Percentiles rank a stretch among this genome's conserved stretches.
phyloP scores from a whole-genome alignment of 2,113 vertebrate genomes.

The Microtus oregoni region DNA sequence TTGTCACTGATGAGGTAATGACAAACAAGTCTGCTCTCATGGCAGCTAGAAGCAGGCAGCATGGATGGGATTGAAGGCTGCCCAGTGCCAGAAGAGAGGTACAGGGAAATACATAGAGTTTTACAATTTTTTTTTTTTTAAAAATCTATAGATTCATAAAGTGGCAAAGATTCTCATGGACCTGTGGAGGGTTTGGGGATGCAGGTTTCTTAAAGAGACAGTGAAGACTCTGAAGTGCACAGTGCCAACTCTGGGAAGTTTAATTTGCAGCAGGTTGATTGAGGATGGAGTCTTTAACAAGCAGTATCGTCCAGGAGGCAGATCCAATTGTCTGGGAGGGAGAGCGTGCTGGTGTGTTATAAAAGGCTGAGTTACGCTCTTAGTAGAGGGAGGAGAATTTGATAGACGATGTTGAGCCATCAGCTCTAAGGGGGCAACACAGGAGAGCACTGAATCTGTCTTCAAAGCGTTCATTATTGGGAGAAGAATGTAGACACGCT shows the following conservation, averaged over 20 bases:
- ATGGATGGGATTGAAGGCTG: neutral
- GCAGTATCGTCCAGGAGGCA: neutral
- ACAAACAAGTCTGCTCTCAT: neutral
- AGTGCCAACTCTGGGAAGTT: neutral
- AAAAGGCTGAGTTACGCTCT: neutral
- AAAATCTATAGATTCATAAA: neutral
- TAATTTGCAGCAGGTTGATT: neutral
- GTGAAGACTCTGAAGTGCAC: neutral
- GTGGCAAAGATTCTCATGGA: neutral
- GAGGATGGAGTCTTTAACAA: neutral
- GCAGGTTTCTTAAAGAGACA: slow-evolving; percentile 21
- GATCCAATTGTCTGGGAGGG: neutral
- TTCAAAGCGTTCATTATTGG: neutral
- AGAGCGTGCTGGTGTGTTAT: neutral
- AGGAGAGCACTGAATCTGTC: neutral
- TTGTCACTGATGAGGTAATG: neutral
- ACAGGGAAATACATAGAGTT: neutral
- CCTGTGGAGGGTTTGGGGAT: neutral
- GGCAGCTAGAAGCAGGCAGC: neutral
- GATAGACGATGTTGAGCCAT: neutral
- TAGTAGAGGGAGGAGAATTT: neutral
- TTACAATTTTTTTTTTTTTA: too few species aligned
- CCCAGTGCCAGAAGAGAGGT: neutral
- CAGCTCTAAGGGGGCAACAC: neutral
- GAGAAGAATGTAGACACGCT: neutral